A percentile compares a stretch with the other conserved stretches of the same genome.
Conservation (phyloP, 2,113 vertebrate species). For the Aegotheles bennettii region DNA sequence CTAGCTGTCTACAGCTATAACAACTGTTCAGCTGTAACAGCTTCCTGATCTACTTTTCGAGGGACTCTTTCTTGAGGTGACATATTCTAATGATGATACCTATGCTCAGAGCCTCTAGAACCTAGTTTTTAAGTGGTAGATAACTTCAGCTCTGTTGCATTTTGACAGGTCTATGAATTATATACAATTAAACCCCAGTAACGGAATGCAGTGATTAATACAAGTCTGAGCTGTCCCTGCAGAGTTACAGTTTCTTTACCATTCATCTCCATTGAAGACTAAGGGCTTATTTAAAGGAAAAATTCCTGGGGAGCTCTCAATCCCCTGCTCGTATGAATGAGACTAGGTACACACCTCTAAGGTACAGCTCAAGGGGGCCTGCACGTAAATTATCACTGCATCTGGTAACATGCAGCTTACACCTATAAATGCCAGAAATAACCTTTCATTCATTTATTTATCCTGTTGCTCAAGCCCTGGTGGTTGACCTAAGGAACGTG, state of each 20-base stretch:
- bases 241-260: not conserved
- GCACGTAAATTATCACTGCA: not conserved
- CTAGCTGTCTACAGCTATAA: not conserved
- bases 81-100: not conserved
- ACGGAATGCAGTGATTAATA: not conserved
- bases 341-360: not conserved
- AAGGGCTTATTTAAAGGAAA: not conserved
- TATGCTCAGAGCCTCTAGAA: not conserved
- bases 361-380: not conserved
- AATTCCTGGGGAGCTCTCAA: not conserved
- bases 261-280: not conserved
- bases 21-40: not conserved
- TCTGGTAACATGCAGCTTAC: not conserved
- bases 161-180: not conserved
- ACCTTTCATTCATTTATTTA: not conserved
- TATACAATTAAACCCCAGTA: not conserved
- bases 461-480: not conserved
- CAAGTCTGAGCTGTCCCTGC: not conserved
- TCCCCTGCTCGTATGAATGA: not conserved
- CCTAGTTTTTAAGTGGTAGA: not conserved
- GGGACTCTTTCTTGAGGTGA: not conserved
- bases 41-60: not conserved
- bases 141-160: not conserved
- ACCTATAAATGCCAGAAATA: not conserved
- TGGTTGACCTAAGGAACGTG: not conserved